Evolutionary conservation across 2,797 vertebrate genomes (phyloP).

Genomic region (Adelosebastes latens): DNA sequence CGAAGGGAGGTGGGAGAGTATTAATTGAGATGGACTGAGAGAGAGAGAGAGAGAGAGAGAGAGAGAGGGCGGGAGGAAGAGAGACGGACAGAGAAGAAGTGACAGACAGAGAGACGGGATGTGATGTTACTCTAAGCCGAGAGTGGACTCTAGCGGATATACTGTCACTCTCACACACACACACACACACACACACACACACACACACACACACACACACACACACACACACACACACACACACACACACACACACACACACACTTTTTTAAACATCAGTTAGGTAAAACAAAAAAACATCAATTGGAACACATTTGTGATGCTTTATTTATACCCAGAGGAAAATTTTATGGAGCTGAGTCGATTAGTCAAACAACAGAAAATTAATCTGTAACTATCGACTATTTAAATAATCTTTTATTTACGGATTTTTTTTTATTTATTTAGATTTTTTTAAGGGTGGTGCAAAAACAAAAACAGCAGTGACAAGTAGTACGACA

Average conservation of each 20-base stretch:
- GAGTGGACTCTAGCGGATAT: slow-evolving; percentile 77
- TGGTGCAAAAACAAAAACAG: no score
- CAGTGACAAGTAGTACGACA: no score
- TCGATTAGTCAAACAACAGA: neutral
- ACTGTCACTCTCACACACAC: slow-evolving; percentile 20
- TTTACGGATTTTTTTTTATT: no score
- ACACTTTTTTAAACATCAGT: neutral
- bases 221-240: neutral
- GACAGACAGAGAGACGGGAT: slow-evolving; percentile 39
- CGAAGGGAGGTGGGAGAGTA: slow-evolving; percentile 71
- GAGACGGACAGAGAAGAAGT: slow-evolving; percentile 15
- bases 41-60: slow-evolving; percentile 27
- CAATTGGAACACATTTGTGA: neutral
- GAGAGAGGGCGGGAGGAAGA: slow-evolving; percentile 20
- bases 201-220: neutral
- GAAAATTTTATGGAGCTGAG: neutral
- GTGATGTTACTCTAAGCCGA: slow-evolving; percentile 62
- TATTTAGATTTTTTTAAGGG: no score
- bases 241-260: neutral
- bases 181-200: neutral
- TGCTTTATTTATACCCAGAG: neutral
- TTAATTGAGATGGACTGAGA: slow-evolving; percentile 80
- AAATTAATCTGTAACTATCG: neutral
- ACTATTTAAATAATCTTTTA: no score
- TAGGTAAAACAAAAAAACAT: neutral